These are phyloP conservation scores for Nesidiocoris tenuis DNA, from an alignment of 2,888 invertebrate species.

Conservation along the genomic window DNA sequence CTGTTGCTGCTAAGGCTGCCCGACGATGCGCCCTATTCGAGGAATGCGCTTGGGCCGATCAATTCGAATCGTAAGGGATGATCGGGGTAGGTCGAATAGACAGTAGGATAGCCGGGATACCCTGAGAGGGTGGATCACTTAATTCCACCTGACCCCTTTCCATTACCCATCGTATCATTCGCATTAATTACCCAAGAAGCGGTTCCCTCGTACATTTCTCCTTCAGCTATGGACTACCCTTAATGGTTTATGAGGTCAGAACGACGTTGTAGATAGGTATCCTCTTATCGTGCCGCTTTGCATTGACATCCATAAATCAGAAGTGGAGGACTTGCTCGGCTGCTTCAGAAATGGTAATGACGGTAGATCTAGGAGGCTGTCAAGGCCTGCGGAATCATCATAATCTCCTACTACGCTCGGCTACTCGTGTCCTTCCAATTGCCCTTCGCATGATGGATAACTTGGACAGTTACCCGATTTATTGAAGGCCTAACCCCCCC, in stretches of 20 bases:
- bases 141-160: not conserved
- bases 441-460: too few species aligned
- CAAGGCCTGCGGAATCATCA: not conserved
- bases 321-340: not conserved
- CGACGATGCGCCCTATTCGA: too few species aligned
- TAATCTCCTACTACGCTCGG: too few species aligned
- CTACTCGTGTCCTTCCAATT: too few species aligned
- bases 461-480: too few species aligned
- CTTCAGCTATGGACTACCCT: not conserved
- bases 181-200: slow-evolving; percentile 27
- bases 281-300: not conserved
- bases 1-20: too few species aligned
- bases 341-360: not conserved
- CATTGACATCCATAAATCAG: not conserved
- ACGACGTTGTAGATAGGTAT: not conserved
- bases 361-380: not conserved
- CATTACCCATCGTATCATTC: slow-evolving; percentile 1
- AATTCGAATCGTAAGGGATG: not conserved
- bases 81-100: not conserved
- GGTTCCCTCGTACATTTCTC: not conserved
- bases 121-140: not conserved
- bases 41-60: not conserved
- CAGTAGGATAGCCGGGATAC: not conserved
- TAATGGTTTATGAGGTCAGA: not conserved
- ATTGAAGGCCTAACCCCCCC: too few species aligned